These are phyloP conservation scores for Platerodrilus igneus DNA, from an alignment of 2,888 invertebrate species.

Conservation along the genomic window DNA sequence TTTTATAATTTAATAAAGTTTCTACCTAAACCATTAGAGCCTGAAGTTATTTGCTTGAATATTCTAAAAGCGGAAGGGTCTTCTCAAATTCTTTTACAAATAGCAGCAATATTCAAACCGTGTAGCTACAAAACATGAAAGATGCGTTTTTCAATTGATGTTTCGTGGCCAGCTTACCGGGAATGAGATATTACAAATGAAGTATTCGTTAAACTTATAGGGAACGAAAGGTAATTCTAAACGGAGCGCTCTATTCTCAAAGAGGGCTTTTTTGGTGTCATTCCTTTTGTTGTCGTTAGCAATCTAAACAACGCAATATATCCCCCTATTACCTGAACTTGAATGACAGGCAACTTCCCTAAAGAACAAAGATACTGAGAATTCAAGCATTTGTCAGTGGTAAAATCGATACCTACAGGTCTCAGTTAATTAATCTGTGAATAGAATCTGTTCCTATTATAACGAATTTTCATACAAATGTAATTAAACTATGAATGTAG, in stretches of 20 bases:
- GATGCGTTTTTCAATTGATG: too few relatives aligned
- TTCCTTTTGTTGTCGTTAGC: conserved; percentile 15
- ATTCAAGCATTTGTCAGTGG: conserved; percentile 17
- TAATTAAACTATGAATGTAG: conserved; percentile 25
- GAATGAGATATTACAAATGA: conserved; percentile 13
- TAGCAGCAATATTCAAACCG: too few relatives aligned
- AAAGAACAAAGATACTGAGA: conserved; percentile 20
- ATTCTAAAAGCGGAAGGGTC: too few relatives aligned
- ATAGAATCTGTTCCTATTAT: conserved; percentile 28
- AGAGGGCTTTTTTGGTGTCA: conserved; percentile 15
- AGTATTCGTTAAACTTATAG: conserved; percentile 16
- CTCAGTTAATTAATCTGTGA: conserved; percentile 31
- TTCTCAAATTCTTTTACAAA: too few relatives aligned
- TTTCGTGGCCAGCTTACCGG: too few relatives aligned
- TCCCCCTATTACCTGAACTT: conserved; percentile 17
- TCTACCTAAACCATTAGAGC: too few relatives aligned
- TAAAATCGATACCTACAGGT: conserved; percentile 21
- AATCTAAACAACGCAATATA: conserved; percentile 19
- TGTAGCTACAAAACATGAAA: too few relatives aligned
- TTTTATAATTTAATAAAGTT: too few relatives aligned
- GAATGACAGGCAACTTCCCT: conserved; percentile 17
- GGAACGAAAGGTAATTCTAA: conserved; percentile 16
- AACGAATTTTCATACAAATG: conserved; percentile 25
- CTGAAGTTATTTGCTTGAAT: too few relatives aligned
- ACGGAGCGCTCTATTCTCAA: conserved; percentile 14